These are phyloP conservation scores for Myrmecophaga tridactyla DNA, from an alignment of 2,113 vertebrate genomes.

Conservation along the genomic window DNA sequence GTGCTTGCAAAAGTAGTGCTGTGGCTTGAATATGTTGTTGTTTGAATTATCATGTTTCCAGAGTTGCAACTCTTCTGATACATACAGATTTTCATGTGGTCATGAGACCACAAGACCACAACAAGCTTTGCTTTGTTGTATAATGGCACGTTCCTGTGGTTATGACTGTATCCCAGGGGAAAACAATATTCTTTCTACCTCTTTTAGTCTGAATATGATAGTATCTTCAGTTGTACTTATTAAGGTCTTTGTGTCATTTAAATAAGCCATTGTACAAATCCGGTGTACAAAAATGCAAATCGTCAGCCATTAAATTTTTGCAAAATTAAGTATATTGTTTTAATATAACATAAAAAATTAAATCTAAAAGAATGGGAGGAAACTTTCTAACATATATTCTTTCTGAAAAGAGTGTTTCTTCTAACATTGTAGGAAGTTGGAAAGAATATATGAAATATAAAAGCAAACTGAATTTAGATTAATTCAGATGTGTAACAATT, in stretches of 20 bases:
- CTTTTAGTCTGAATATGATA: not conserved
- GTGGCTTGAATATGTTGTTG: not conserved
- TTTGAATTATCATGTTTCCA: not conserved
- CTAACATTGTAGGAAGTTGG: constrained; percentile 58
- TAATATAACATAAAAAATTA: constrained; percentile 66
- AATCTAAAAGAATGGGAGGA: constrained; percentile 61
- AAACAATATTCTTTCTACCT: not conserved
- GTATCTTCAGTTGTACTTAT: not conserved
- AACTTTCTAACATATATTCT: constrained; percentile 61
- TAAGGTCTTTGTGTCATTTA: not conserved
- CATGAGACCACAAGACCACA: no score
- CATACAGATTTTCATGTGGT: not conserved
- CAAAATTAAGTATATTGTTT: not conserved
- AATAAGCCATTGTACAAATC: not conserved
- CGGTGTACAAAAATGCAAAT: not conserved
- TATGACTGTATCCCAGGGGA: not conserved
- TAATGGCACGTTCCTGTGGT: not conserved
- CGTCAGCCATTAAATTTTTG: not conserved
- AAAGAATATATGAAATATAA: constrained; percentile 72
- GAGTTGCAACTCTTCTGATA: not conserved
- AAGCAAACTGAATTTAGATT: constrained; percentile 61
- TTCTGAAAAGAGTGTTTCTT: no score
- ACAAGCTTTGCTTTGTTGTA: not conserved
- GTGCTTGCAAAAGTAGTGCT: not conserved
- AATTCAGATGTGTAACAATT: constrained; percentile 64